Evolutionary conservation across 2,888 invertebrate genomes (phyloP).

Genomic region (Saturnia pavonia): DNA sequence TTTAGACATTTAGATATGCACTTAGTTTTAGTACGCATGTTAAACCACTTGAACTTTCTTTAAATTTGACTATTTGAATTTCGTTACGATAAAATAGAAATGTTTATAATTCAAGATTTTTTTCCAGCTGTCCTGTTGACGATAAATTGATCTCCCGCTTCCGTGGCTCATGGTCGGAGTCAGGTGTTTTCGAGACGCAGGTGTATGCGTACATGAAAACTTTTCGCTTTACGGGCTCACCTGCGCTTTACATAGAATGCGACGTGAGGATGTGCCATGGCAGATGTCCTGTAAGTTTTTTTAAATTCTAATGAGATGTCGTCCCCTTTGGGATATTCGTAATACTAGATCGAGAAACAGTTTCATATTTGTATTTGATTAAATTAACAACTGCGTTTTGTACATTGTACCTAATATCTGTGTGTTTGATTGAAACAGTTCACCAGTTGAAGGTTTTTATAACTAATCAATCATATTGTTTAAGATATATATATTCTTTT

Average conservation of each 20-base stretch:
- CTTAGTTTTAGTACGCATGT: too few species aligned
- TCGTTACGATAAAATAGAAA: not conserved
- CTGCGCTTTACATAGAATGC: conserved; percentile 96
- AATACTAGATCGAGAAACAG: not conserved
- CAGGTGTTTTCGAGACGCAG: conserved; percentile 95
- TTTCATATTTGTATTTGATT: not conserved
- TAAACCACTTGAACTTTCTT: too few species aligned
- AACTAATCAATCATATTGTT: too few species aligned
- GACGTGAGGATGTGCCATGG: conserved; percentile 98
- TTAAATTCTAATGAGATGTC: not conserved
- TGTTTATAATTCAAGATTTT: not conserved
- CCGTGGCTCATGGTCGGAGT: conserved; percentile 95
- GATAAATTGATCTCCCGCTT: conserved; percentile 96
- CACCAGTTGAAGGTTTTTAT: too few species aligned
- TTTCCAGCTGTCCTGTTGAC: conserved; percentile 91
- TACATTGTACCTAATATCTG: too few species aligned
- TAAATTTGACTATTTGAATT: not conserved
- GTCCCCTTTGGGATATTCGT: not conserved
- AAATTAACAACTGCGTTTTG: too few species aligned
- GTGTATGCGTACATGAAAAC: conserved; percentile 98
- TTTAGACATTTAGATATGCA: too few species aligned
- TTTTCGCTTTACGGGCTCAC: conserved; percentile 95
- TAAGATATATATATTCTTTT: too few species aligned
- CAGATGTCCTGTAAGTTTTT: conserved; percentile 90
- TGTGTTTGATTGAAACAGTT: too few species aligned